Evolutionary conservation across 2,888 invertebrate species (phyloP), one percentile per base, ranked within the genome.

Genomic region (Drosophila trichaetosa): DNA sequence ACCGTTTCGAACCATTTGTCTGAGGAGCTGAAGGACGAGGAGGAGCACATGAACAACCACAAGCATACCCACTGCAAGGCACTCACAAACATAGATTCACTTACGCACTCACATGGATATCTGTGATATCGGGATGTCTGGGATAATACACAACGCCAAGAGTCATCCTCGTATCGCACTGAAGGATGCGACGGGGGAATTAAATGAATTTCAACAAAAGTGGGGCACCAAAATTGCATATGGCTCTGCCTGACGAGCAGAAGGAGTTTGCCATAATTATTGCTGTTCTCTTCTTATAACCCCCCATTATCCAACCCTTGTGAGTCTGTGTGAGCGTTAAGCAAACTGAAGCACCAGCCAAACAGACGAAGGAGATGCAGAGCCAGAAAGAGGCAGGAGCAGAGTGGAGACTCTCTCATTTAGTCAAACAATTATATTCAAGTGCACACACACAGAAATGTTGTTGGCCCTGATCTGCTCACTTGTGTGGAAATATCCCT

Each of bases 391-490:
- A 2, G 29, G n/a, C 10, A 13, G 5, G 24, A 11, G 16, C 3
- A 21, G 33, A 38, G 21, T 33, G 36, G 69, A 65, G 63, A 69
- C 65, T 64, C 87, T 81, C 89, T 89, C 87, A 89, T 89, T 87
- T 87, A 85, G 89, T 76, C 87, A 87, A 87, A 89, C 89, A 87
- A 87, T 87, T 89, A 85, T 80, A 87, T 74, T 63, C 85, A 82
- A 87, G 76, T 85, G 74, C 85, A 76, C 89, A 81, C 89, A 82
- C 82, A 82, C 42, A 52, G 69, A 76, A 67, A 73, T 64, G 62
- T 69, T 46, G 49, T 64, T 33, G 33, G 61, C 58, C 24, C 70
- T 71, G 69, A 76, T 80, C 80, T 89, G 89, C 66, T 82, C 87
- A 85, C 68, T 89, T 87, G 74, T 79, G 85, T 85, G 85, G 85